Evolutionary conservation across 2,888 invertebrate genomes (phyloP).

Genomic region (Microplitis deprimator): DNA sequence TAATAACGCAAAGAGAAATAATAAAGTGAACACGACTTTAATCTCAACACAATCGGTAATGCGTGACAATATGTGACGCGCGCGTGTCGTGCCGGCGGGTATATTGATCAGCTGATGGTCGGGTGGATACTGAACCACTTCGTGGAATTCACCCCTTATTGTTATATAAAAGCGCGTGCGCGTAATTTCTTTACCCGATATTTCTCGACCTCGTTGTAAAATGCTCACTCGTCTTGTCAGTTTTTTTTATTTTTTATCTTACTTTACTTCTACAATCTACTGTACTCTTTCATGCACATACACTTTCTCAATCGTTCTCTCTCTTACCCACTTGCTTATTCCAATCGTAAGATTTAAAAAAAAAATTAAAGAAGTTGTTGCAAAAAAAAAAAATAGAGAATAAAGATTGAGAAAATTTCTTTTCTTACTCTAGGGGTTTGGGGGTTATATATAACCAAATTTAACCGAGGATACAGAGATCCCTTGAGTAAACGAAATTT

Average conservation of each 20-base stretch:
- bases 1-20: constrained; percentile 13
- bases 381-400: neutral
- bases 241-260: constrained; percentile 10
- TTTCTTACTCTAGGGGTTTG: neutral
- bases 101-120: constrained; percentile 70
- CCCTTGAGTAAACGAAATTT: constrained; percentile 15
- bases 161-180: constrained; percentile 61
- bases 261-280: neutral
- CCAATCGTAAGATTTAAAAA: neutral
- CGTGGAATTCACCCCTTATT: constrained; percentile 64
- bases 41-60: constrained; percentile 36
- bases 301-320: neutral
- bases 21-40: constrained; percentile 28
- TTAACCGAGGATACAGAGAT: neutral
- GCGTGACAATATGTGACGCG: constrained; percentile 48
- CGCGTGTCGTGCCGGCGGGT: constrained; percentile 49
- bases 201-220: constrained; percentile 42
- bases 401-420: neutral
- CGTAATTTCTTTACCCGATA: constrained; percentile 38
- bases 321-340: neutral
- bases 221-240: constrained; percentile 7
- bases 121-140: constrained; percentile 68
- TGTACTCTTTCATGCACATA: neutral
- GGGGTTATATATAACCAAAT: constrained; percentile 12
- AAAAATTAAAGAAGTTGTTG: neutral